Evolutionary conservation across 2,113 vertebrate genomes (phyloP).

Genomic region (Peromyscus maniculatus): DNA sequence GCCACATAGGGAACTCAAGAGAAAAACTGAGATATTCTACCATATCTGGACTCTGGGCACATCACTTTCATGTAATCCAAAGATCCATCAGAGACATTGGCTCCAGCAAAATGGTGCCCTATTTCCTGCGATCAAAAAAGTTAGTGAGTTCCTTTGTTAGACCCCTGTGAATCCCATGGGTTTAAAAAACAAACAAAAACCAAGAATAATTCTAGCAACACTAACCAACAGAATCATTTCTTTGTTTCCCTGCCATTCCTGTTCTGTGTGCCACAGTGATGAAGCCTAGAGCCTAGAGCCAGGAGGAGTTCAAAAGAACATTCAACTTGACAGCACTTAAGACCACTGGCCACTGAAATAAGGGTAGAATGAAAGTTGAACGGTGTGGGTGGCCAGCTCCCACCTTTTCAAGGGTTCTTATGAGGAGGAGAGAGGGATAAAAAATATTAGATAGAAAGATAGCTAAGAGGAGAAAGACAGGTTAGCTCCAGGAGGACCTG

Average conservation of each 20-base stretch:
- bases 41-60: background rate
- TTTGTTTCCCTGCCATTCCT: background rate
- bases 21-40: background rate
- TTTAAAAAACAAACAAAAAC: background rate
- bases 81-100: background rate
- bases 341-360: background rate
- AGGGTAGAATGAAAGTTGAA: background rate
- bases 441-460: too few species aligned
- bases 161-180: background rate
- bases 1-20: background rate
- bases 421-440: too few species aligned
- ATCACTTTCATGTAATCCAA: background rate
- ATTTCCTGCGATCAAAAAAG: background rate
- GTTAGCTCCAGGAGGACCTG: too few species aligned
- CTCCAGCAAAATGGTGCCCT: background rate
- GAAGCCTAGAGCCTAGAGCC: background rate
- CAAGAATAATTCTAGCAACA: background rate
- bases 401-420: too few species aligned
- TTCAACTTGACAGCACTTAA: background rate
- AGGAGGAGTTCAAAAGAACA: background rate
- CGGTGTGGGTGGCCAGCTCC: too few species aligned
- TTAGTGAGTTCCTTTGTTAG: background rate
- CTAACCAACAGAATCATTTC: accelerated
- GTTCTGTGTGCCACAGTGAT: accelerated
- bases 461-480: too few species aligned